phyloP scores from a whole-genome alignment of 2,888 invertebrate species.

The Dicyrtoma fusca region DNA sequence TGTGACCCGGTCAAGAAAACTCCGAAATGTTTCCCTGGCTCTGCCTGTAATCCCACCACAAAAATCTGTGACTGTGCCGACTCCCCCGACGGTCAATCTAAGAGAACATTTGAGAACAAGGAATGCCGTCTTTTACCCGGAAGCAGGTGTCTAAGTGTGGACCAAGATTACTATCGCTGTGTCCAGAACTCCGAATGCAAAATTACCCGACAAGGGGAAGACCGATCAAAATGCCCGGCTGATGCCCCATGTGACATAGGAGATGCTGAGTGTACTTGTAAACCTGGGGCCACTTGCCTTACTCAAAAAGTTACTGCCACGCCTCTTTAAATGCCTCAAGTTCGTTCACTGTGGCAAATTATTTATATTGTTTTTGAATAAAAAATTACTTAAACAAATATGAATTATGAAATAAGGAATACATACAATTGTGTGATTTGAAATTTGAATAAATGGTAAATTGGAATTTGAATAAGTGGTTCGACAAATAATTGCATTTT shows the following conservation, averaged over 20 bases:
- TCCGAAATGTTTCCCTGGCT: slow-evolving; percentile 29
- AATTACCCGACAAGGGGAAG: neutral
- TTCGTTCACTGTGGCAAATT: too few species aligned
- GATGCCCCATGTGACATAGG: slow-evolving; percentile 35
- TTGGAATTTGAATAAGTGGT: too few species aligned
- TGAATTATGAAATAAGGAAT: too few species aligned
- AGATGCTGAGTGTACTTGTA: slow-evolving; percentile 15
- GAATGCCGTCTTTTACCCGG: slow-evolving; percentile 28
- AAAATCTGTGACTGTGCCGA: slow-evolving; percentile 31
- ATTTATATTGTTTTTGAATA: too few species aligned
- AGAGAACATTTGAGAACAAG: slow-evolving; percentile 23
- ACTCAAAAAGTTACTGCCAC: neutral
- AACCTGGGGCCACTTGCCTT: slow-evolving; percentile 8
- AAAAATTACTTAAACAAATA: too few species aligned
- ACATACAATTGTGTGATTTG: too few species aligned
- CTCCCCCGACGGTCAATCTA: slow-evolving; percentile 27
- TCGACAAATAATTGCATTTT: too few species aligned
- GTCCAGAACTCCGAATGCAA: slow-evolving; percentile 30
- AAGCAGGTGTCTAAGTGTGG: slow-evolving; percentile 8
- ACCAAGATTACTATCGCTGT: slow-evolving; percentile 34
- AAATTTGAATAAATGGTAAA: too few species aligned
- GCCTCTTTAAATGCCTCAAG: neutral
- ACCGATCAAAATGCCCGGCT: slow-evolving; percentile 2
- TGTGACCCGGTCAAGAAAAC: too few species aligned
- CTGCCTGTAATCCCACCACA: slow-evolving; percentile 19